Base-by-base conservation (phyloP, 2,113 vertebrate species). In the Perca flavescens region DNA sequence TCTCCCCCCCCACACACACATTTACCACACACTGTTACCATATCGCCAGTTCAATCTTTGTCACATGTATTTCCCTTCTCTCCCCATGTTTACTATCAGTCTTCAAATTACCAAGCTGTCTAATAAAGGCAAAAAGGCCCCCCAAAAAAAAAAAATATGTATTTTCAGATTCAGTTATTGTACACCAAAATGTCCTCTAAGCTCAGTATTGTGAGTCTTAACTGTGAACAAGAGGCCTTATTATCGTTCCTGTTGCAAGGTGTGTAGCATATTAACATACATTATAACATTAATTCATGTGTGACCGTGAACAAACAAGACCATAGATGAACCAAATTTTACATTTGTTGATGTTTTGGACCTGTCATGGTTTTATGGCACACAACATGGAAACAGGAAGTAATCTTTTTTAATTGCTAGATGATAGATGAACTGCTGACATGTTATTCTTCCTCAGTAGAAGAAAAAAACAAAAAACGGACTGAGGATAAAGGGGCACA, bases 341-440 rank as follows among this genome's bases (percentile, higher is more conserved):
- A 49, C 6, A 9, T 54, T 46, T 31, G 77, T 58, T 60, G 14
- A 6, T 72, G 60, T 54, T 79, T 57, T 21, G 6, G 40, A 14
- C 8, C 40, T 61, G 67, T 54, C 40, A 4, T 43, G 46, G 12
- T 54, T 54, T 54, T 36, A 40, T 15, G 21, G n/a, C 34, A 17
- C 52, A 16, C 34, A 40, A 47, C 22, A 69, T 34, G 57, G 68
- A 84, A 79, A 62, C 34, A 61, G 54, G 56, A 66, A 53, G 21
- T 22, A n/a, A 28, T 28, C 28, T 28, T 28, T 75, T 65, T 60
- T 36, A 60, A 46, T 34, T 71, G 60, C n/a, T 43, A 16, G 3
- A 31, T 58, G 49, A 19, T 75, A 5, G n/a, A 56, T 54, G 19
- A 62, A n/a, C 57, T 47, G 15, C 8, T 46, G 40, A 6, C 25